Evolutionary conservation across 2,113 vertebrate genomes (phyloP), one percentile per base, ranked within the genome.

Genomic region (Chaenocephalus aceratus): DNA sequence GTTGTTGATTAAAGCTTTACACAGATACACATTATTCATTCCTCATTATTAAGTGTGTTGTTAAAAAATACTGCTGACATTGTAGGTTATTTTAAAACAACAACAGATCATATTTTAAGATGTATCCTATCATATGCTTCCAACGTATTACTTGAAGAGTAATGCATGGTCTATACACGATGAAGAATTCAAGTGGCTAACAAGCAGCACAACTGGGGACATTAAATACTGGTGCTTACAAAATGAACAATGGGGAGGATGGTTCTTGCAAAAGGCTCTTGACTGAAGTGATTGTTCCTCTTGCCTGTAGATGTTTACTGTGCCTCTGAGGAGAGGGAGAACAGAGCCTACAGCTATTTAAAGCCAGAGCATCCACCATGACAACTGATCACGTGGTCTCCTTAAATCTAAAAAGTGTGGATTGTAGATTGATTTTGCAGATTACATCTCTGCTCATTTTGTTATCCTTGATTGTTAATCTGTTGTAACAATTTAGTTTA

Each of bases 331-430:
- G 72, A 14, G 26, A 63, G 58, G 67, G 76, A 72, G 74, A 84
- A 75, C 77, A 13, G 68, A 68, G 34, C 68, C 52, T 49, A 75
- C 72, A 82, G 77, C 77, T 89, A 90, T 89, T 89, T 82, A 70
- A 60, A 71, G 80, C 1, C 70, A 87, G 77, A 89, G 74, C 77
- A 76, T 63, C 76, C 82, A 60, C 82, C 71, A 70, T 86, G 86
- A 79, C 80, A 85, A 75, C 85, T 79, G 80, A 79, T 87, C 7
- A 69, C 6, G 15, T 56, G 11, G 60, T 68, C 62, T 69, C n/a
- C 61, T 73, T 14, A 76, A 74, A 77, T 18, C 58, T 23, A 44
- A 12, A 41, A 5, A 49, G 60, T 71, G 45, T 64, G 60, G 34
- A 66, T 66, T 49, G 16, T 64, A 57, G 44, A 66, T 66, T 49